phyloP scores from a whole-genome alignment of 2,113 vertebrate genomes.

The Saimiri boliviensis region DNA sequence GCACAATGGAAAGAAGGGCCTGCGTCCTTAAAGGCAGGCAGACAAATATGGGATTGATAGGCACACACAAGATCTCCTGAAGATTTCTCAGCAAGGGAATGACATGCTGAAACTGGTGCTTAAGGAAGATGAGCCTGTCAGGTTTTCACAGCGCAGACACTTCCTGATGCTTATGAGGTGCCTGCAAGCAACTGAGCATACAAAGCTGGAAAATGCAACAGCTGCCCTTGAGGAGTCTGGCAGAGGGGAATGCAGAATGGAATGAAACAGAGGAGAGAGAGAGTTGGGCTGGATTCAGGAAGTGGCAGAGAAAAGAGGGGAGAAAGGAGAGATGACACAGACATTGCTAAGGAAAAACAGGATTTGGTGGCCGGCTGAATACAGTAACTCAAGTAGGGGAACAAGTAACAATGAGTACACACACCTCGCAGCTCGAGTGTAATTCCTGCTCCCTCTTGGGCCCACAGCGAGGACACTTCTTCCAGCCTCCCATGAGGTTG shows the following conservation, averaged over 20 bases:
- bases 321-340: neutral
- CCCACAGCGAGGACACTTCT: neutral
- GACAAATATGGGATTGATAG: neutral
- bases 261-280: neutral
- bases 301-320: neutral
- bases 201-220: neutral
- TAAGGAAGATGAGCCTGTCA: constrained; percentile 61
- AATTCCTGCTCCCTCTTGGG: neutral
- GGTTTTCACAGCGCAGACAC: constrained; percentile 41
- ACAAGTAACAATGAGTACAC: neutral
- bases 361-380: neutral
- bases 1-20: neutral
- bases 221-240: constrained; percentile 50
- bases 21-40: neutral
- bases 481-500: neutral
- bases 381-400: neutral
- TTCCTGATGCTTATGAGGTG: constrained; percentile 17
- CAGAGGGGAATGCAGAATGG: constrained; percentile 51
- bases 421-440: neutral
- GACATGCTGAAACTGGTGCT: constrained; percentile 52
- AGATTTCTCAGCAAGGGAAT: constrained; percentile 31
- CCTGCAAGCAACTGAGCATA: constrained; percentile 16
- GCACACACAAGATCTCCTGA: constrained; percentile 31
- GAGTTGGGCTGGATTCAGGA: neutral
- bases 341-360: neutral